phyloP scores from a whole-genome alignment of 2,113 vertebrate species.

The Brachypodius melanocephalos region DNA sequence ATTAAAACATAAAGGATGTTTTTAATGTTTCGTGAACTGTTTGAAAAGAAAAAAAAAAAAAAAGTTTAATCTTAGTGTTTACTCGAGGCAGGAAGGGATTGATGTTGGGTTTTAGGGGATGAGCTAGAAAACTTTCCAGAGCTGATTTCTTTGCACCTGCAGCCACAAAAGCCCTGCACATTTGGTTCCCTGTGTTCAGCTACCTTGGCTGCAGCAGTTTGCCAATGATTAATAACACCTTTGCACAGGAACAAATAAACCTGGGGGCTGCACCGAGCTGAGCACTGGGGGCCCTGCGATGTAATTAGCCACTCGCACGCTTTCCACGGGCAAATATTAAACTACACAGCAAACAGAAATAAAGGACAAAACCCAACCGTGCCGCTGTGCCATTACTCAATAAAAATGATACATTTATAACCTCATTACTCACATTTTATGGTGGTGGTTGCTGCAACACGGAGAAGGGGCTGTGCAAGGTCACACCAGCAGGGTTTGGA shows the following conservation, averaged over 20 bases:
- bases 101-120: neutral
- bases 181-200: neutral
- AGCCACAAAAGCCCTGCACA: neutral
- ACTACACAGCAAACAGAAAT: slow-evolving; percentile 16
- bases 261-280: neutral
- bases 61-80: neutral
- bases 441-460: neutral
- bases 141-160: neutral
- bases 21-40: neutral
- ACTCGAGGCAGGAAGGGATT: neutral
- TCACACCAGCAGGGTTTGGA: neutral
- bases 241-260: neutral
- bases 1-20: neutral
- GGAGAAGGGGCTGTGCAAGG: slow-evolving; percentile 15
- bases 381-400: neutral
- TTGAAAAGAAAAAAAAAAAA: neutral
- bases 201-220: neutral
- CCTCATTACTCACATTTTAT: slow-evolving; percentile 48
- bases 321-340: neutral
- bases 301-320: neutral
- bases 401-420: slow-evolving; percentile 40
- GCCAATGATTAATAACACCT: neutral
- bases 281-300: neutral
- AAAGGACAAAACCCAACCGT: neutral
- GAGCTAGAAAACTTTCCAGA: neutral